Conservation (phyloP, 1,140 invertebrate species). For the Tetramorium parvispinum region DNA sequence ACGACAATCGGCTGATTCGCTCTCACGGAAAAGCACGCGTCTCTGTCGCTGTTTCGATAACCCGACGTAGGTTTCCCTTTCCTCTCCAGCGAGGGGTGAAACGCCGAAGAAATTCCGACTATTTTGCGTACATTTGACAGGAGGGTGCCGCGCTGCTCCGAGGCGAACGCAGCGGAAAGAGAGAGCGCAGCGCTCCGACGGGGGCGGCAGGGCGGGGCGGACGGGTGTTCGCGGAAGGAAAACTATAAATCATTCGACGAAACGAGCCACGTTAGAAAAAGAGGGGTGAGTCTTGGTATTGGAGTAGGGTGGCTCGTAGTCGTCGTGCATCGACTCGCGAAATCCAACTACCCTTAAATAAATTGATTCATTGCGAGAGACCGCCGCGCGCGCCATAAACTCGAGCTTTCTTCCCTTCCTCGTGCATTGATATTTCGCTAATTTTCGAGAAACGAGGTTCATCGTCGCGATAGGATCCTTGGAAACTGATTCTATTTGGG, state of each 20-base stretch:
- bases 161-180: slow-evolving; percentile 54
- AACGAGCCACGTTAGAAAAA: slow-evolving; percentile 69
- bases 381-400: slow-evolving; percentile 66
- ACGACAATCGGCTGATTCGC: slow-evolving; percentile 21
- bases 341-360: slow-evolving; percentile 86
- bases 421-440: slow-evolving; percentile 82
- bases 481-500: background rate
- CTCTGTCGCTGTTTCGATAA: slow-evolving; percentile 38
- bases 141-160: slow-evolving; percentile 35
- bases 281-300: slow-evolving; percentile 58
- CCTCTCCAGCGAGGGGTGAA: slow-evolving; percentile 38
- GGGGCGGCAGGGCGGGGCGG: slow-evolving; percentile 19
- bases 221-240: slow-evolving; percentile 78
- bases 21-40: slow-evolving; percentile 14
- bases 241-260: slow-evolving; percentile 84
- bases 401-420: slow-evolving; percentile 16
- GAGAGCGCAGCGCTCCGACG: slow-evolving; percentile 20
- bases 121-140: slow-evolving; percentile 79
- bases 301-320: slow-evolving; percentile 72
- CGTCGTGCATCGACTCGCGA: slow-evolving; percentile 85
- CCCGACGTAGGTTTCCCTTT: slow-evolving; percentile 18
- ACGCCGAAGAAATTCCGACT: slow-evolving; percentile 76
- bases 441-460: slow-evolving; percentile 79
- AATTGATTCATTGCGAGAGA: slow-evolving; percentile 84
- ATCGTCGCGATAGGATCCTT: background rate